phyloP scores from a whole-genome alignment of 2,888 invertebrate genomes.

The Acanthosepion lycidas region DNA sequence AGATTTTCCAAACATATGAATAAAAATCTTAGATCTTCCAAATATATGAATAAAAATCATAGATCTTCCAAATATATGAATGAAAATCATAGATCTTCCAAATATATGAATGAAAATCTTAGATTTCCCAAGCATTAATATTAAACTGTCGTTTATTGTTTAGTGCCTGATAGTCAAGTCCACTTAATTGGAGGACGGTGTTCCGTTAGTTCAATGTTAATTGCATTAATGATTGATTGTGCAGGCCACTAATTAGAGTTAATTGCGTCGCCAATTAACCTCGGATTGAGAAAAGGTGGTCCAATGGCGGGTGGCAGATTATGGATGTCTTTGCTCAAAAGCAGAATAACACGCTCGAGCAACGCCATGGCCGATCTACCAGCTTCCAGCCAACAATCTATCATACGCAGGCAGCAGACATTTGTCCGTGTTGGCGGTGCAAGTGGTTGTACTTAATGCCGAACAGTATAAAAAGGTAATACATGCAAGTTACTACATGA shows the following conservation, averaged over 20 bases:
- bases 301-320: neutral
- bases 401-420: neutral
- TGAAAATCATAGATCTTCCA: neutral
- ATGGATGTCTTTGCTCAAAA: neutral
- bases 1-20: neutral
- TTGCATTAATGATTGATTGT: slow-evolving; percentile 13
- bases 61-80: neutral
- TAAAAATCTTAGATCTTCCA: neutral
- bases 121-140: neutral
- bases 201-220: neutral
- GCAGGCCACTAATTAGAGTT: slow-evolving; percentile 33
- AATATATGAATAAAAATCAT: neutral
- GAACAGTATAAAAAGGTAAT: neutral
- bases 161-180: neutral
- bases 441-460: neutral
- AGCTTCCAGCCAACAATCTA: neutral
- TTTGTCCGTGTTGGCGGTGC: neutral
- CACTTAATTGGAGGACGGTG: neutral
- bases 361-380: neutral
- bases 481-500: neutral
- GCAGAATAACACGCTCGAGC: neutral
- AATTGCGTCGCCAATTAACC: slow-evolving; percentile 33
- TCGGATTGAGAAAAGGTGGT: neutral
- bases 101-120: neutral
- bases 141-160: neutral